phyloP scores from a whole-genome alignment of 2,888 invertebrate genomes.

The Endotricha flammealis region DNA sequence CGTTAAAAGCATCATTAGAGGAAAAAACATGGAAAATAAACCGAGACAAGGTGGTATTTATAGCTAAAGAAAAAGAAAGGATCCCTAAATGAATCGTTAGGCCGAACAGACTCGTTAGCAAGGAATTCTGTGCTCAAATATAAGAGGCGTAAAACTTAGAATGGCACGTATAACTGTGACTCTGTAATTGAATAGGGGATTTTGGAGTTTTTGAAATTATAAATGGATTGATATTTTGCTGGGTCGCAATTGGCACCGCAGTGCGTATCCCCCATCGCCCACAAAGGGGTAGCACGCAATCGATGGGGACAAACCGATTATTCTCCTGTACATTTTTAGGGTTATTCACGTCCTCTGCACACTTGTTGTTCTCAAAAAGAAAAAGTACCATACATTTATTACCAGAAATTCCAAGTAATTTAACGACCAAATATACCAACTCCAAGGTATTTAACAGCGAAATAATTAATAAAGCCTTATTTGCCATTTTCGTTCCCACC shows the following conservation, averaged over 20 bases:
- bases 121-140: neutral
- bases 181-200: neutral
- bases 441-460: no score
- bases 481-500: no score
- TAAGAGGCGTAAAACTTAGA: neutral
- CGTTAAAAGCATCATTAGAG: slow-evolving; percentile 2
- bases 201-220: slow-evolving; percentile 1
- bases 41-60: neutral
- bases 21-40: neutral
- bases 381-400: no score
- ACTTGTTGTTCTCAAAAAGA: no score
- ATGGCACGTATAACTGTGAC: neutral
- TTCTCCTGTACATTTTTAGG: no score
- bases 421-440: no score
- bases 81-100: slow-evolving; percentile 3
- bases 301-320: no score
- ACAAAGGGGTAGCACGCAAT: neutral
- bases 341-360: no score
- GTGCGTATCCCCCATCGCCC: neutral
- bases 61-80: slow-evolving; percentile 1
- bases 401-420: no score
- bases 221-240: slow-evolving; percentile 11
- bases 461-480: no score
- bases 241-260: neutral
- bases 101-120: neutral